Evolutionary conservation across 2,113 vertebrate genomes (phyloP).

Genomic region (Eublepharis macularius): DNA sequence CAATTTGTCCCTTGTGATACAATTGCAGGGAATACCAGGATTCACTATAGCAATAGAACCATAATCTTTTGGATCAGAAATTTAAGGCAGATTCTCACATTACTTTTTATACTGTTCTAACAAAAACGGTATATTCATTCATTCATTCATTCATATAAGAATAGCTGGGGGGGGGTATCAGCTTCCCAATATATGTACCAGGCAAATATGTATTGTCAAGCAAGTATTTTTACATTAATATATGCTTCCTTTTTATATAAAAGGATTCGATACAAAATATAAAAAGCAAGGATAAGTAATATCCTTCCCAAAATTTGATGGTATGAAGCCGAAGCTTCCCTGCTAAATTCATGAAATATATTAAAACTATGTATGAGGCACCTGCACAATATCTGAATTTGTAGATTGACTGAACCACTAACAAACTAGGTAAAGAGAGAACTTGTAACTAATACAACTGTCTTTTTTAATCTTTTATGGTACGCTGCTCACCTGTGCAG

Average conservation of each 20-base stretch:
- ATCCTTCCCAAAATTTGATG: background rate
- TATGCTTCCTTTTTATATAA: background rate
- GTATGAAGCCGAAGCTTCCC: background rate
- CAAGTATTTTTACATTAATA: background rate
- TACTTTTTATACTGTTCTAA: background rate
- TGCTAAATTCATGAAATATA: background rate
- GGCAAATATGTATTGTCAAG: background rate
- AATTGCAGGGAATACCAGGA: constrained; percentile 32
- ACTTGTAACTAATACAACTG: background rate
- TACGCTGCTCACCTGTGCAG: background rate
- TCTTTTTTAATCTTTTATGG: too few species aligned
- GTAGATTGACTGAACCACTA: background rate
- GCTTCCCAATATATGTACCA: background rate
- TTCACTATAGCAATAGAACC: constrained; percentile 35
- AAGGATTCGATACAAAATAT: background rate
- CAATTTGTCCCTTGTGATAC: constrained; percentile 44
- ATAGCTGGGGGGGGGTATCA: too few species aligned
- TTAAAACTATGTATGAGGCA: background rate
- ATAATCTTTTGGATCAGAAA: constrained; percentile 42
- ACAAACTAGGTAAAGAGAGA: background rate
- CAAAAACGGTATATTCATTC: background rate
- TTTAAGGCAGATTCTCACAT: background rate
- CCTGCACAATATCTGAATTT: background rate
- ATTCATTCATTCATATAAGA: background rate
- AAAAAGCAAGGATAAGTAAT: too few species aligned